Conservation (phyloP, 2,113 vertebrate genomes). For the Rhinichthys klamathensis region DNA sequence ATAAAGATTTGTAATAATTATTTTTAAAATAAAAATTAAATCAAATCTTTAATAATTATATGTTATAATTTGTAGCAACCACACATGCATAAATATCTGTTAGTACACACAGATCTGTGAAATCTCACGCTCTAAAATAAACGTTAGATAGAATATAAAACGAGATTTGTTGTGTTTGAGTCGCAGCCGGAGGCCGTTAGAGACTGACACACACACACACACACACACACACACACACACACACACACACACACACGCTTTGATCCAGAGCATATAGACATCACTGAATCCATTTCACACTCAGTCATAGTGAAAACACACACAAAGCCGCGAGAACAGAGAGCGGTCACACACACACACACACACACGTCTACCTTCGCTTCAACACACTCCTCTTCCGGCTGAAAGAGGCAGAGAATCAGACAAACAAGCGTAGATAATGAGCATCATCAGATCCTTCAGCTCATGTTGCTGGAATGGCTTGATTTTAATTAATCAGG, state of each 20-base stretch:
- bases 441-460: background rate
- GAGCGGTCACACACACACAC: background rate
- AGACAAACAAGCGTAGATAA: background rate
- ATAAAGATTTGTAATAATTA: background rate
- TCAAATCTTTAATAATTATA: background rate
- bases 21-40: background rate
- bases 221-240: no score
- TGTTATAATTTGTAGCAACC: background rate
- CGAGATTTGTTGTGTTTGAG: no score
- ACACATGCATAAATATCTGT: background rate
- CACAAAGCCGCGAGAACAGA: slow-evolving; percentile 8
- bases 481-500: no score
- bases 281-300: slow-evolving; percentile 44
- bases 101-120: background rate
- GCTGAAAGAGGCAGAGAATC: slow-evolving; percentile 53
- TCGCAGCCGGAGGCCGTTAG: no score
- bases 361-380: slow-evolving; percentile 67
- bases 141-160: no score
- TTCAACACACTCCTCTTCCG: slow-evolving; percentile 69
- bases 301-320: background rate
- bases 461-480: background rate
- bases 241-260: background rate
- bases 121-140: no score
- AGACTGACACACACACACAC: background rate
- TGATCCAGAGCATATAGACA: slow-evolving; percentile 44